Conservation (phyloP, 2,113 vertebrate genomes). For the Oenanthe oenanthe region DNA sequence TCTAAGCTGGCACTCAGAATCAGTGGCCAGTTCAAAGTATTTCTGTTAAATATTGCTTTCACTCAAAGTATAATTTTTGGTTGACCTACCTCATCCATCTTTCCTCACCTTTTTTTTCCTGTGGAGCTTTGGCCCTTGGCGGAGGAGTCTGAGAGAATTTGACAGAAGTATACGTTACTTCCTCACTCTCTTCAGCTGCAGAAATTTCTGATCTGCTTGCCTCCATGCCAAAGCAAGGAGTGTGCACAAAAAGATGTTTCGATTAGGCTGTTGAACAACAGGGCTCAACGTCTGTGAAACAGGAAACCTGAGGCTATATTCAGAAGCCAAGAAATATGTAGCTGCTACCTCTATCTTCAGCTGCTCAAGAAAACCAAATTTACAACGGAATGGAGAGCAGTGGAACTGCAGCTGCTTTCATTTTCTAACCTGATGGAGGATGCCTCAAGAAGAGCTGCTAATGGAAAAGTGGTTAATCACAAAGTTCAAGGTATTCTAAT, state of each 20-base stretch:
- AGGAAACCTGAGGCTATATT: conserved; percentile 32
- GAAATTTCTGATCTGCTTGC: conserved; percentile 24
- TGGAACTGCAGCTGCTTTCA: neutral
- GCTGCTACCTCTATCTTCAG: neutral
- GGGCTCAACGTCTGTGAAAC: neutral
- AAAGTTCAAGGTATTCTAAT: neutral
- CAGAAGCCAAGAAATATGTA: neutral
- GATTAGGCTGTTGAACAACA: neutral
- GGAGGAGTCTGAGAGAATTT: neutral
- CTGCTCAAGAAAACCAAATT: neutral
- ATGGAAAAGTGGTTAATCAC: neutral
- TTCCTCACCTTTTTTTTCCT: conserved; percentile 14
- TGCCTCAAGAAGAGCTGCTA: neutral
- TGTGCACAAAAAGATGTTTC: neutral
- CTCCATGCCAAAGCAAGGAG: neutral
- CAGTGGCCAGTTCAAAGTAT: neutral
- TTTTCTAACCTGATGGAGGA: neutral
- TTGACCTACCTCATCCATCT: neutral
- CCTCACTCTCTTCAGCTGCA: neutral
- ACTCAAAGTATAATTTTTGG: neutral
- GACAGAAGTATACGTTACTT: conserved; percentile 6
- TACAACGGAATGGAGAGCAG: neutral
- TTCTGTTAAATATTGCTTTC: neutral
- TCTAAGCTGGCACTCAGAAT: neutral
- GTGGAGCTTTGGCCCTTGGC: neutral